Percentiles rank a stretch among this genome's conserved stretches.
phyloP scores from a whole-genome alignment of 2,888 invertebrate species.

The Tinea trinotella region DNA sequence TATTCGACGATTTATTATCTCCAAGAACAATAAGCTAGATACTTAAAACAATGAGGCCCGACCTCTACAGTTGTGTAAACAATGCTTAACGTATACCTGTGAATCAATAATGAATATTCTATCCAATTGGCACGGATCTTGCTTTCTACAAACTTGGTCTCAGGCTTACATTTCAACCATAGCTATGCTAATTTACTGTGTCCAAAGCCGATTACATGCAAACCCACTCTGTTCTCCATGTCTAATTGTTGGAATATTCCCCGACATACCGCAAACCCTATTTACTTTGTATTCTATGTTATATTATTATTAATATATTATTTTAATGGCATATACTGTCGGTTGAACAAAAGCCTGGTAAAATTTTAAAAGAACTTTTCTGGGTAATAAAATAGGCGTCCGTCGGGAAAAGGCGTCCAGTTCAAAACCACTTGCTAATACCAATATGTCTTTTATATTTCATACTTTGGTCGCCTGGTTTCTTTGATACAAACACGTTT shows the following conservation, averaged over 20 bases:
- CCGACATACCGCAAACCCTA: not conserved
- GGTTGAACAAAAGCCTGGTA: no score
- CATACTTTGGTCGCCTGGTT: no score
- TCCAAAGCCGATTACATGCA: slow-evolving; percentile 48
- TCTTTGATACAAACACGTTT: no score
- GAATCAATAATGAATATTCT: slow-evolving; percentile 37
- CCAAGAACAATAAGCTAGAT: not conserved
- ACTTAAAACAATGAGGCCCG: slow-evolving; percentile 7
- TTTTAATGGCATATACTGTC: not conserved
- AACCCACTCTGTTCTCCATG: slow-evolving; percentile 38
- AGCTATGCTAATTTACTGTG: slow-evolving; percentile 47
- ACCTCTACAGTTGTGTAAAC: not conserved
- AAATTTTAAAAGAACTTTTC: no score
- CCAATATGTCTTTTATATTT: no score
- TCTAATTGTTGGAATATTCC: slow-evolving; percentile 32
- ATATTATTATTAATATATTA: no score
- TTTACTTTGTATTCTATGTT: not conserved
- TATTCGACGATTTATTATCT: not conserved
- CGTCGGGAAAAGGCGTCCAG: no score
- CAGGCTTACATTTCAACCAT: slow-evolving; percentile 6
- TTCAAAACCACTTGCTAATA: no score
- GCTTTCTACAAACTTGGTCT: slow-evolving; percentile 14
- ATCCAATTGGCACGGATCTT: slow-evolving; percentile 28
- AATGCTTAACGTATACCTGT: slow-evolving; percentile 2
- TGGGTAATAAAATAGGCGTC: no score